These are phyloP conservation scores for Nyctereutes procyonoides DNA, from an alignment of 2,113 vertebrate genomes.

Conservation along the genomic window DNA sequence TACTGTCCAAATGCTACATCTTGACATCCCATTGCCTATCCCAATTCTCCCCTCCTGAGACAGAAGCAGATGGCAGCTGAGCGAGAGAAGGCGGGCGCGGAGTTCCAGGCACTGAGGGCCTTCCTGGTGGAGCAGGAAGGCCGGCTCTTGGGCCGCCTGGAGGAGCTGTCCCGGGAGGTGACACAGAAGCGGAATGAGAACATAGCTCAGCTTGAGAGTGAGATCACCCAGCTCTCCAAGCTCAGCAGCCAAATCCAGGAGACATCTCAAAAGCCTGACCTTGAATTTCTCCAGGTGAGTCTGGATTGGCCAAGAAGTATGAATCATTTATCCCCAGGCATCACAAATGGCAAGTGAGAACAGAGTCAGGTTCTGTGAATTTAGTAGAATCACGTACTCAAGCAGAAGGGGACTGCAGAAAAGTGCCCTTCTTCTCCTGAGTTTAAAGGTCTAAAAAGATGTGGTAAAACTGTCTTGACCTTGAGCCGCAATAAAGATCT, in stretches of 20 bases:
- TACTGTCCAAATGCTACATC: neutral
- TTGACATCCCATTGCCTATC: neutral
- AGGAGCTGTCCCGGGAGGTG: constrained; percentile 84
- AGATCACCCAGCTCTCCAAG: constrained; percentile 86
- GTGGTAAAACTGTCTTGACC: neutral
- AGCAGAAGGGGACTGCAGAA: neutral
- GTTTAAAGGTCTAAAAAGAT: neutral
- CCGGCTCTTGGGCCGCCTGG: constrained; percentile 84
- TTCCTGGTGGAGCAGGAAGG: constrained; percentile 87
- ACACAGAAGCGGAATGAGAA: constrained; percentile 86
- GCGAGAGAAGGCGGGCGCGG: constrained; percentile 82
- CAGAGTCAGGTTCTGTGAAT: neutral
- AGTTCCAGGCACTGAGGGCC: constrained; percentile 84
- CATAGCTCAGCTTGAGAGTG: constrained; percentile 82
- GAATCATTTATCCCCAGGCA: neutral
- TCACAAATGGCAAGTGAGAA: neutral
- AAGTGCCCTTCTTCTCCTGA: neutral
- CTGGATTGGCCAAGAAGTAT: rapidly evolving
- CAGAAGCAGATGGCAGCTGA: constrained; percentile 80
- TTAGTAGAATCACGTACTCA: neutral
- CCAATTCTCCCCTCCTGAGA: neutral
- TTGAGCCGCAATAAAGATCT: neutral
- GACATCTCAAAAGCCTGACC: constrained; percentile 83
- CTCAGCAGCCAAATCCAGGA: constrained; percentile 86
- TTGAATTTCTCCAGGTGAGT: constrained; percentile 87